Evolutionary conservation across 2,113 vertebrate species (phyloP).

Genomic region (Plectropomus leopardus): DNA sequence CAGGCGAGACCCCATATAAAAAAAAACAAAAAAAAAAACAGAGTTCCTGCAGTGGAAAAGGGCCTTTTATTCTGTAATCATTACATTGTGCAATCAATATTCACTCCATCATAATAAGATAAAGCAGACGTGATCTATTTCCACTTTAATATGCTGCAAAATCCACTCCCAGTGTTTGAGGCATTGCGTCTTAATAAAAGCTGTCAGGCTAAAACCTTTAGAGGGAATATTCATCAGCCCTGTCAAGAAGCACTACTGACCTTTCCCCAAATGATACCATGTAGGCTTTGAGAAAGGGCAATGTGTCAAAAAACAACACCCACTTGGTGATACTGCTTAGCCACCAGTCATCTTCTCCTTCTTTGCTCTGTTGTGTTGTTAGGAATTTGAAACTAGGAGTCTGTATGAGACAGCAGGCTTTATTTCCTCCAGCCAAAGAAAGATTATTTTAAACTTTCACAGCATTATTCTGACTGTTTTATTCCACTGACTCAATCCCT

Average conservation of each 20-base stretch:
- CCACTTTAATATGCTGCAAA: background rate
- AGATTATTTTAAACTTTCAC: background rate
- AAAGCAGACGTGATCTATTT: too few relatives aligned
- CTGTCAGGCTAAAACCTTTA: background rate
- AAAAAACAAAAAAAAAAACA: too few relatives aligned
- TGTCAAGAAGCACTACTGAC: conserved; percentile 1
- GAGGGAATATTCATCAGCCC: conserved; percentile 1
- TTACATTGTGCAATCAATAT: too few relatives aligned
- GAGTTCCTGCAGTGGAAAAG: too few relatives aligned
- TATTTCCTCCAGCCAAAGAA: background rate
- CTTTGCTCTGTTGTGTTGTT: background rate
- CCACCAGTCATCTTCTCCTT: background rate
- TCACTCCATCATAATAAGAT: too few relatives aligned
- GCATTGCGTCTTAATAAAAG: too few relatives aligned
- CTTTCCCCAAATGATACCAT: conserved; percentile 10
- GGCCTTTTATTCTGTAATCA: too few relatives aligned
- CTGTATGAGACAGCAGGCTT: background rate
- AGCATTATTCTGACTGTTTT: background rate
- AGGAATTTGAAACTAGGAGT: background rate
- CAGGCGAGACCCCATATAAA: too few relatives aligned
- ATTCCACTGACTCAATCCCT: background rate
- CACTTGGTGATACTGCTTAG: background rate
- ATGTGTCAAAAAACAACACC: background rate
- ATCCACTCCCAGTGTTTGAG: background rate
- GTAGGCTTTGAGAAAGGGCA: background rate